Evolutionary conservation across 1,140 invertebrate genomes (phyloP), one percentile per base, ranked within the genome.

Genomic region (Drosophila saltans): DNA sequence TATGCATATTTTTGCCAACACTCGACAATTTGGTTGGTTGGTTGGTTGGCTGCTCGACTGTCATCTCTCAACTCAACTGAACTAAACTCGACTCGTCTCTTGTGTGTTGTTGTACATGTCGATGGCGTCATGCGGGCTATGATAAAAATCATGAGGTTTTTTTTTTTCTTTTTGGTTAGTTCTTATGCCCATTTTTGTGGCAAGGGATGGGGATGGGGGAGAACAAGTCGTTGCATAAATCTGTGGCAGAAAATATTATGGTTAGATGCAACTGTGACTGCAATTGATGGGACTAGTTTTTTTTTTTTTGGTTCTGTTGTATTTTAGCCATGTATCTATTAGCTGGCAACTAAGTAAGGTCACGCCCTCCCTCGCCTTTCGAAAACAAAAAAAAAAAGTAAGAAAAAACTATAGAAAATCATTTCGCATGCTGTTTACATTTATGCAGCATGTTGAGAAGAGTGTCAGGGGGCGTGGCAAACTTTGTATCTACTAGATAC

Each of bases 401-500:
- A 45, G 62, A 57, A 40, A 43, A 45, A 63, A 16, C 16, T 16
- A 16, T 16, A 16, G 58, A 43, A 57, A 48, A 58, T 33, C 55
- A 77, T 77, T 68, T 85, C 69, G 69, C 81, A 85, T 86, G 81
- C 82, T 78, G 83, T 76, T 79, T 75, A 56, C 72, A 79, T 65
- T 81, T 77, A 75, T 78, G 75, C 72, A 75, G 65, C 75, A 78
- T 75, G 72, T 74, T 28, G 71, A 41, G 24, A 3, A n/a, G 6
- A 33, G 41, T 24, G 26, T 43, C 43, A n/a, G 11, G 24, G 40
- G 40, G 40, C 41, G 71, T 30, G 62, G 63, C 75, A 69, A 81
- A 81, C 82, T 69, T 76, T 86, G 82, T 88, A 88, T 69, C 82
- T 83, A 67, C 78, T 63, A 43, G 72, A 40, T 63, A 66, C 66